phyloP scores from a whole-genome alignment of 2,113 vertebrate species.

The Podocnemis expansa region DNA sequence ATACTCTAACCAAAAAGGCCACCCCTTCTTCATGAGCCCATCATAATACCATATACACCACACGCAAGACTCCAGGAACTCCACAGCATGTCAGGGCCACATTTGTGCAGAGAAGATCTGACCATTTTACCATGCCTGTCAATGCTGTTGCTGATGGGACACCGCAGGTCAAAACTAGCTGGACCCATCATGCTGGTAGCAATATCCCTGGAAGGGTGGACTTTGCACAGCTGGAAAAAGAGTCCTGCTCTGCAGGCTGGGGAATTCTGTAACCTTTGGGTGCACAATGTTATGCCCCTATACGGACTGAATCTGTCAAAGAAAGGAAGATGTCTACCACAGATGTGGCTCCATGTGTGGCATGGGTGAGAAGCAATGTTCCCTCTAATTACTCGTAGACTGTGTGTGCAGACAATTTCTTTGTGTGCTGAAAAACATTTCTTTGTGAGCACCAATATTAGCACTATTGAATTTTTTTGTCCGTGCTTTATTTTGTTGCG shows the following conservation, averaged over 20 bases:
- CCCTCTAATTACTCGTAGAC: too few relatives aligned
- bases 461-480: too few relatives aligned
- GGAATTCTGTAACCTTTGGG: conserved; percentile 26
- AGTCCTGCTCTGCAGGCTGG: not conserved
- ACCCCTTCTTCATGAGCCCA: not conserved
- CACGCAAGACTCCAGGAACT: not conserved
- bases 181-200: accelerated
- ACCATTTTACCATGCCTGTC: not conserved
- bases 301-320: not conserved
- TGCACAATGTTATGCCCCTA: not conserved
- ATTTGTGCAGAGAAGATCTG: not conserved
- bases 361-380: too few relatives aligned
- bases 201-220: accelerated
- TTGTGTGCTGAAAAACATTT: too few relatives aligned
- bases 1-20: not conserved
- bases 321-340: not conserved
- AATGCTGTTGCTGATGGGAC: not conserved
- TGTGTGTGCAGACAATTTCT: too few relatives aligned
- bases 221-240: accelerated
- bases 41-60: not conserved
- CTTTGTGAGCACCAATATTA: too few relatives aligned
- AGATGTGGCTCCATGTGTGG: not conserved
- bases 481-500: too few relatives aligned
- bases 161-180: not conserved
- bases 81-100: not conserved